Conservation (phyloP, 2,888 invertebrate species). For the Melanargia galathea region DNA sequence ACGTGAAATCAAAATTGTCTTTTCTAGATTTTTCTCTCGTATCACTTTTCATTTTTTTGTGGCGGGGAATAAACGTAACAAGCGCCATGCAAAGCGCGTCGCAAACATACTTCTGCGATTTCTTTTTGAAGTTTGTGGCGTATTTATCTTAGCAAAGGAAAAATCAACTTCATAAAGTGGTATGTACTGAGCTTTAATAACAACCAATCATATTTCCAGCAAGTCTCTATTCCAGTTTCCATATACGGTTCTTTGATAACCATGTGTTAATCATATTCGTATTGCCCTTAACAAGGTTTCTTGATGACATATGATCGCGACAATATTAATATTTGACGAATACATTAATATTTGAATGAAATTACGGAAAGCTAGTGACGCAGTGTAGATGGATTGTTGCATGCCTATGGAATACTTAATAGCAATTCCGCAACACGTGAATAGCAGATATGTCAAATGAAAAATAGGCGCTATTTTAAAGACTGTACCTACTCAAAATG, state of each 20-base stretch:
- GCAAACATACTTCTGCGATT: neutral
- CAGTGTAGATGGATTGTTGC: neutral
- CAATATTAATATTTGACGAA: slow-evolving; percentile 19
- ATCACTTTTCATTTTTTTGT: neutral
- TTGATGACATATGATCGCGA: slow-evolving; percentile 15
- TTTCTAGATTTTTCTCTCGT: neutral
- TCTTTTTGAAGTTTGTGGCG: too few species aligned
- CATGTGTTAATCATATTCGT: slow-evolving; percentile 20
- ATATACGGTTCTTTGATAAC: slow-evolving; percentile 38
- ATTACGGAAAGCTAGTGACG: neutral
- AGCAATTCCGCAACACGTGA: slow-evolving; percentile 8
- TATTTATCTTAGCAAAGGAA: neutral
- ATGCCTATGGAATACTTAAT: neutral
- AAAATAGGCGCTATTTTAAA: neutral
- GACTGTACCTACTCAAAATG: neutral
- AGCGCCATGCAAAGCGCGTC: neutral
- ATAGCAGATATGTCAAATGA: neutral
- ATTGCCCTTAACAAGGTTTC: slow-evolving; percentile 18
- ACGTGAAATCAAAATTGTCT: neutral
- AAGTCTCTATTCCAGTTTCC: slow-evolving; percentile 12
- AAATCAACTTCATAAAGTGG: neutral
- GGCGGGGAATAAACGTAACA: neutral
- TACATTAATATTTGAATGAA: slow-evolving; percentile 10
- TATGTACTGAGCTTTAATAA: slow-evolving; percentile 8
- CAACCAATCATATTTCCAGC: slow-evolving; percentile 18